Conservation (phyloP, 2,113 vertebrate species). For the Bettongia penicillata region DNA sequence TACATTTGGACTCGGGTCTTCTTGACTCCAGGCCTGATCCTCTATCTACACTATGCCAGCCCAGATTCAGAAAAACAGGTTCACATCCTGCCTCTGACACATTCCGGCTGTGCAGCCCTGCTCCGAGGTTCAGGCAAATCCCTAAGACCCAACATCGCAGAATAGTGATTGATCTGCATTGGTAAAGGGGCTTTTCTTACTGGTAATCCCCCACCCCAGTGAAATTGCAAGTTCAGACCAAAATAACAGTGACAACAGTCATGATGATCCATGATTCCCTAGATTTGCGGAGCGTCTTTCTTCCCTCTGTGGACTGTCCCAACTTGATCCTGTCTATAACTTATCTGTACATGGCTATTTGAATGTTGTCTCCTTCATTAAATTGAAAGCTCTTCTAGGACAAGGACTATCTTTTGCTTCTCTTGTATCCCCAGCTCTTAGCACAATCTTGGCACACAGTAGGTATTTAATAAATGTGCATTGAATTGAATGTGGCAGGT, state of each 20-base stretch:
- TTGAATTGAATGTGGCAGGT: neutral
- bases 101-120: neutral
- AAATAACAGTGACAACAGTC: neutral
- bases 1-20: neutral
- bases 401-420: neutral
- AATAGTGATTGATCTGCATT: neutral
- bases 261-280: accelerated
- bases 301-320: neutral
- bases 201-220: neutral
- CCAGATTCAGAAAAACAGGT: neutral
- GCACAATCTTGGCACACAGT: neutral
- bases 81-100: neutral
- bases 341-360: neutral
- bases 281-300: neutral
- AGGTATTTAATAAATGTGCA: neutral
- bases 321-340: neutral
- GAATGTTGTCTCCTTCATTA: neutral
- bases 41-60: neutral
- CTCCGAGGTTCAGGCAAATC: neutral
- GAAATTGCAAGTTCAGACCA: neutral
- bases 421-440: neutral
- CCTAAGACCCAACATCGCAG: neutral
- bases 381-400: neutral
- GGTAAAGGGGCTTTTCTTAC: neutral
- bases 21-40: neutral